Percentiles rank a stretch among this genome's conserved stretches.
Evolutionary conservation across 2,797 vertebrate species (phyloP).

Genomic region (Gymnoscopelus braueri): DNA sequence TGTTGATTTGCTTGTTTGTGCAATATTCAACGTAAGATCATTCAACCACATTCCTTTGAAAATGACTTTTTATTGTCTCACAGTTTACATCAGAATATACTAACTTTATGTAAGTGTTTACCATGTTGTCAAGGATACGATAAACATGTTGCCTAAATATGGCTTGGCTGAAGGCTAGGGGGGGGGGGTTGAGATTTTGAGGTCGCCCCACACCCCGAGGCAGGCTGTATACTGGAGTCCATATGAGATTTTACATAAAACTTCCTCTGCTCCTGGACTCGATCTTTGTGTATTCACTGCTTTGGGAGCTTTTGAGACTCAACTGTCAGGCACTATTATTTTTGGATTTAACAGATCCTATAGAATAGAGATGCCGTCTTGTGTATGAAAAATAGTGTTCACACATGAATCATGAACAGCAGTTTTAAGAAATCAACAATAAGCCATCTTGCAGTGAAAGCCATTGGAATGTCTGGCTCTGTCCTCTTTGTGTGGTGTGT

Average conservation of each 20-base stretch:
- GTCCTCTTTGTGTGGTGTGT: constrained; percentile 18
- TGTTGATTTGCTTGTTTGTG: constrained; percentile 12
- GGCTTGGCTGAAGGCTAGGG: constrained; percentile 52
- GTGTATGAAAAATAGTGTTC: constrained; percentile 37
- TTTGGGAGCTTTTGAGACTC: constrained; percentile 35
- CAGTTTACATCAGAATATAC: constrained; percentile 23
- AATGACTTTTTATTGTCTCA: constrained; percentile 4
- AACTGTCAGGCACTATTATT: constrained; percentile 41
- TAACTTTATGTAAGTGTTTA: constrained; percentile 33
- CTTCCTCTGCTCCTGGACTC: constrained; percentile 39
- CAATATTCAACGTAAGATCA: constrained; percentile 8
- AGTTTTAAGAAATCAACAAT: constrained; percentile 36
- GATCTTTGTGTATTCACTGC: constrained; percentile 42
- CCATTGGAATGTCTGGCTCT: constrained; percentile 31
- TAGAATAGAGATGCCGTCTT: constrained; percentile 20
- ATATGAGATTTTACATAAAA: constrained; percentile 48
- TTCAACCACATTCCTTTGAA: constrained; percentile 23
- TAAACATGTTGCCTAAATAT: constrained; percentile 60
- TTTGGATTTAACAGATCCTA: constrained; percentile 28
- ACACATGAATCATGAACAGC: constrained; percentile 13
- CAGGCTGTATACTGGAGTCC: constrained; percentile 66
- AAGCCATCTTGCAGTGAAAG: constrained; percentile 27
- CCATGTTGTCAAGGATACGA: constrained; percentile 45
- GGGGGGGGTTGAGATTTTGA: constrained; percentile 49
- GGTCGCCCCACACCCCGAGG: constrained; percentile 62